phyloP scores from a whole-genome alignment of 2,113 vertebrate species.

The Ibidorhyncha struthersii region DNA sequence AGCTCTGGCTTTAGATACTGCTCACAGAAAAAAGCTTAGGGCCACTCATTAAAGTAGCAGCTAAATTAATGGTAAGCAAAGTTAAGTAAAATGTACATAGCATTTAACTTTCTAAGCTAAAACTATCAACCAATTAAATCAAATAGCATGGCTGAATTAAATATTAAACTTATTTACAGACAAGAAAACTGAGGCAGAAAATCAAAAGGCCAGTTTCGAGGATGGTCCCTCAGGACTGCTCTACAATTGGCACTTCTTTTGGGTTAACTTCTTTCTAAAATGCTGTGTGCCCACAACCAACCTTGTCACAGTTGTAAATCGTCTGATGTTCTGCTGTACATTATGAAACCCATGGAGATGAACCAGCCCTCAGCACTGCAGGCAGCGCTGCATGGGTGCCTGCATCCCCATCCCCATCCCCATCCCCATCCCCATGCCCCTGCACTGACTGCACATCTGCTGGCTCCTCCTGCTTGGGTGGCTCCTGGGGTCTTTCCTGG shows the following conservation, averaged over 20 bases:
- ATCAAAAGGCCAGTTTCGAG: not conserved
- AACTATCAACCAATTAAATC: slow-evolving; percentile 32
- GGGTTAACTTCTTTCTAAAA: not conserved
- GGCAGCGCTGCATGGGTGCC: accelerated
- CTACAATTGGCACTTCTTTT: not conserved
- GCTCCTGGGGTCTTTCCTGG: not conserved
- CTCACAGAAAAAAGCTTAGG: slow-evolving; percentile 14
- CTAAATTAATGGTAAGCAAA: slow-evolving; percentile 33
- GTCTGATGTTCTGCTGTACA: not conserved
- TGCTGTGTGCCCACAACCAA: not conserved
- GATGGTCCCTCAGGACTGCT: not conserved
- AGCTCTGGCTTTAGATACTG: not conserved
- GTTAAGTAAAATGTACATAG: slow-evolving; percentile 6
- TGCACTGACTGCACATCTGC: not conserved
- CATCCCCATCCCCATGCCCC: not conserved
- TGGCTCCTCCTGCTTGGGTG: accelerated
- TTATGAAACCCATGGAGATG: not conserved
- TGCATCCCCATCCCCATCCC: not conserved
- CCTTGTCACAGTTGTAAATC: not conserved
- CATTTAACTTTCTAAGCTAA: slow-evolving; percentile 33
- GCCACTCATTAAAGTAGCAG: slow-evolving; percentile 9
- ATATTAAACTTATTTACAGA: slow-evolving; percentile 46
- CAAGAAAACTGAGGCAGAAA: not conserved
- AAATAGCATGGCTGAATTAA: slow-evolving; percentile 2
- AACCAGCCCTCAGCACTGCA: accelerated